These are phyloP conservation scores for Zootoca vivipara DNA, from an alignment of 2,113 vertebrate species.

Conservation along the genomic window DNA sequence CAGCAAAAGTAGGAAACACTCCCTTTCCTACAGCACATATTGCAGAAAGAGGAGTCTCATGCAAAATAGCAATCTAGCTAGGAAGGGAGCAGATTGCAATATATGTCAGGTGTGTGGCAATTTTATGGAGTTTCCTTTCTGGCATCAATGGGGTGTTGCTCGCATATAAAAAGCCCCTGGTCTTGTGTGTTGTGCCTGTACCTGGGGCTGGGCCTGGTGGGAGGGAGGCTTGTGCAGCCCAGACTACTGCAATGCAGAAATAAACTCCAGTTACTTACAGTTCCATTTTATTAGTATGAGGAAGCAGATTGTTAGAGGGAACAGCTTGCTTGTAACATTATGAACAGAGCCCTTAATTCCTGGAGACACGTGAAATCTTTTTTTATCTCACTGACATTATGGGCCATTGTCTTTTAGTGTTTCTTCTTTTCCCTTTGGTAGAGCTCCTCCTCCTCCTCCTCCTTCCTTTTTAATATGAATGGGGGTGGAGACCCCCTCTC, in stretches of 20 bases:
- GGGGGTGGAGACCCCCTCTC: constrained; percentile 36
- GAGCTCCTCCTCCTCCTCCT: neutral
- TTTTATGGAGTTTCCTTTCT: neutral
- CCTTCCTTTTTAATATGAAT: constrained; percentile 8
- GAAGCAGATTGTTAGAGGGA: constrained; percentile 4
- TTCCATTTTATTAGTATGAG: constrained; percentile 2
- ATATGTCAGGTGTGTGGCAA: neutral
- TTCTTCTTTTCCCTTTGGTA: constrained; percentile 25
- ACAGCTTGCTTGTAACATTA: constrained; percentile 43
- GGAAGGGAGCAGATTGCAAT: neutral
- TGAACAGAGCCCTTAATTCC: constrained; percentile 36
- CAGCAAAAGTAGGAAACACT: no score
- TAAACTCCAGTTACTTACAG: neutral
- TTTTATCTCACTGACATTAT: constrained; percentile 49
- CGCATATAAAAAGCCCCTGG: neutral
- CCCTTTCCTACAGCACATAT: neutral
- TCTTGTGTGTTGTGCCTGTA: neutral
- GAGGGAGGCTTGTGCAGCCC: no score
- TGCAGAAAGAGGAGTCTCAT: neutral
- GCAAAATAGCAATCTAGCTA: neutral
- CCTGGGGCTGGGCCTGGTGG: neutral
- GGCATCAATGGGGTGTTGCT: no score
- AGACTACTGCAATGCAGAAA: constrained; percentile 10
- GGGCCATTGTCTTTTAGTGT: constrained; percentile 44
- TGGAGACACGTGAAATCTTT: constrained; percentile 48